A percentile compares a stretch with the other conserved stretches of the same genome.
Conservation (phyloP, 1,140 invertebrate species). For the Drosophila teissieri region DNA sequence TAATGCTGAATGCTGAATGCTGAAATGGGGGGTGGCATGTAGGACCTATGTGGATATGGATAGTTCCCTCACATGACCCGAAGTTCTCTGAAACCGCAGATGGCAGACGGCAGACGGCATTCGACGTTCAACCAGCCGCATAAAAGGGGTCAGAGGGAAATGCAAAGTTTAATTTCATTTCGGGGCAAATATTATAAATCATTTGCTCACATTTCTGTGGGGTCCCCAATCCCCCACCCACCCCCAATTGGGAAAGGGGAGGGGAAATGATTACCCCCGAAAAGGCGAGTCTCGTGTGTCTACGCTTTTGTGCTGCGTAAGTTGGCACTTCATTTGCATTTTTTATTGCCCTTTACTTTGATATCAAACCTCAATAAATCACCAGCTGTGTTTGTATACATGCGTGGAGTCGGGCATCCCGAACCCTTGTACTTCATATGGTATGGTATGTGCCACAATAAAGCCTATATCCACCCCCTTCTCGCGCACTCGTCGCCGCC, state of each 20-base stretch:
- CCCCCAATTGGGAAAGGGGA: too few relatives aligned
- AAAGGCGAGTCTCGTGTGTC: slow-evolving; percentile 40
- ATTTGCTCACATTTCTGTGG: slow-evolving; percentile 66
- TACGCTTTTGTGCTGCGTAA: slow-evolving; percentile 72
- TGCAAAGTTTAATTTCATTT: slow-evolving; percentile 82
- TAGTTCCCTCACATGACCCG: slow-evolving; percentile 3
- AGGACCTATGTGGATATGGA: too few relatives aligned
- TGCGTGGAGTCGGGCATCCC: slow-evolving; percentile 10
- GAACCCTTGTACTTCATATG: slow-evolving; percentile 67
- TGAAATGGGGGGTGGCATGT: background rate
- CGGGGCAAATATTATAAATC: slow-evolving; percentile 81
- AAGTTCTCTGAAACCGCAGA: slow-evolving; percentile 31
- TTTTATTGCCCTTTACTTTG: slow-evolving; percentile 83
- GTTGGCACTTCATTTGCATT: slow-evolving; percentile 83
- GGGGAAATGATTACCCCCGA: slow-evolving; percentile 59
- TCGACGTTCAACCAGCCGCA: slow-evolving; percentile 23
- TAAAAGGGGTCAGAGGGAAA: slow-evolving; percentile 71
- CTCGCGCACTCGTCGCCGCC: slow-evolving; percentile 31
- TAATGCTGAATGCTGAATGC: too few relatives aligned
- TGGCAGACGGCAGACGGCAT: slow-evolving; percentile 6
- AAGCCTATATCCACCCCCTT: slow-evolving; percentile 21
- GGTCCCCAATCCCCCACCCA: too few relatives aligned
- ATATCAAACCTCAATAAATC: slow-evolving; percentile 83
- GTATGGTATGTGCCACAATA: slow-evolving; percentile 42
- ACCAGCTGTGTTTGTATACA: slow-evolving; percentile 79